These are phyloP conservation scores for Dioctria linearis DNA, from an alignment of 2,888 invertebrate genomes.

Conservation along the genomic window DNA sequence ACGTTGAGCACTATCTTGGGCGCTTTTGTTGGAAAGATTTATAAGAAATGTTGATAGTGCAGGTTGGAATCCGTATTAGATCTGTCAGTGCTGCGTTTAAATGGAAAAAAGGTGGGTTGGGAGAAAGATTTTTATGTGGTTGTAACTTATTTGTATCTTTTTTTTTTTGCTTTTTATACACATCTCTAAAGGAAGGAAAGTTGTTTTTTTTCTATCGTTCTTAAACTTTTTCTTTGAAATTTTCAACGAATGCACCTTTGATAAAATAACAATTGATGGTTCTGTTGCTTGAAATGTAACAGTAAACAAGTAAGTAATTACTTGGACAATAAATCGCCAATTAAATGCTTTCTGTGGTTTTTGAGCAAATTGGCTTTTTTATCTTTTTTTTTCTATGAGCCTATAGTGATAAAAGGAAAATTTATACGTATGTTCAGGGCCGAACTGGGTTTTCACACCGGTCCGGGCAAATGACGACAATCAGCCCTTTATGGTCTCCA, in stretches of 20 bases:
- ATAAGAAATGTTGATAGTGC: constrained; percentile 54
- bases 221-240: neutral
- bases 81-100: constrained; percentile 42
- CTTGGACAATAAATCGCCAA: too few relatives aligned
- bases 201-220: neutral
- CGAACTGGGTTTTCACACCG: too few relatives aligned
- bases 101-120: constrained; percentile 7
- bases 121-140: constrained; percentile 10
- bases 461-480: too few relatives aligned
- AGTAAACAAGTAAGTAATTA: too few relatives aligned
- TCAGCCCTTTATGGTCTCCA: too few relatives aligned
- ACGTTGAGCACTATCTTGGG: constrained; percentile 7
- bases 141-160: constrained; percentile 20
- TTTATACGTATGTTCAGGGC: too few relatives aligned
- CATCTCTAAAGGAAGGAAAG: neutral
- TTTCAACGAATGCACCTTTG: neutral
- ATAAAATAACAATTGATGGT: neutral
- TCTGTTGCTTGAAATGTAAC: too few relatives aligned
- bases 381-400: too few relatives aligned
- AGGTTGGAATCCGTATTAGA: constrained; percentile 49
- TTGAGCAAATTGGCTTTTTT: too few relatives aligned
- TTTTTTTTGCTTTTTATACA: neutral
- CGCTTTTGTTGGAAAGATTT: constrained; percentile 55
- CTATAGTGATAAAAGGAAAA: too few relatives aligned
- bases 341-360: too few relatives aligned